phyloP scores from a whole-genome alignment of 2,888 invertebrate genomes.

The Cosmopolites sordidus region DNA sequence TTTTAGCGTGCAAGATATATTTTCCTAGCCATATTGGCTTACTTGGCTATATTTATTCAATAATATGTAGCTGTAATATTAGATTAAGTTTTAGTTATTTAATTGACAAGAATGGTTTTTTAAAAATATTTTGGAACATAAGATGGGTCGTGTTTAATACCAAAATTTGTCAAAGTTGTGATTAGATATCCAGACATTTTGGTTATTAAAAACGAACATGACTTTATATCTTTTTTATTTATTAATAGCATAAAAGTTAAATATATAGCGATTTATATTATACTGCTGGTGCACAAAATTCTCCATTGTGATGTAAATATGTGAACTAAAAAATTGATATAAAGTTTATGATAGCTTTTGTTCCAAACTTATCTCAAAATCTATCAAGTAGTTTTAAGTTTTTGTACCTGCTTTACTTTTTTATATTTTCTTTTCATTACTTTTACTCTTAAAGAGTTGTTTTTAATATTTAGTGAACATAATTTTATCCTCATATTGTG shows the following conservation, averaged over 20 bases:
- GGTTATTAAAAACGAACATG: too few species aligned
- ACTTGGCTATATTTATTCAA: conserved; percentile 8
- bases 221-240: too few species aligned
- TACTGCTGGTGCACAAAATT: not conserved
- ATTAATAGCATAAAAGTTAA: too few species aligned
- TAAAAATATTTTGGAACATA: too few species aligned
- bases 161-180: too few species aligned
- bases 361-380: conserved; percentile 1
- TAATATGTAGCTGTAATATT: not conserved
- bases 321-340: not conserved
- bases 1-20: conserved; percentile 10
- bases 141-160: too few species aligned
- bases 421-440: conserved; percentile 8
- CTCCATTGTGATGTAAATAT: not conserved
- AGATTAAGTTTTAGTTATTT: too few species aligned
- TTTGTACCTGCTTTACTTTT: conserved; percentile 16
- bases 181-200: too few species aligned
- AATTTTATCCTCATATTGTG: not conserved
- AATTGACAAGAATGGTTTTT: too few species aligned
- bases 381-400: conserved; percentile 3
- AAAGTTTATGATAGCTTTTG: not conserved
- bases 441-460: conserved; percentile 8
- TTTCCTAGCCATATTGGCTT: conserved; percentile 13
- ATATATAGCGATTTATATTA: not conserved
- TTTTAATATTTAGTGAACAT: conserved; percentile 10